Evolutionary conservation across 1,140 invertebrate species (phyloP).

Genomic region (Lepidurus arcticus): DNA sequence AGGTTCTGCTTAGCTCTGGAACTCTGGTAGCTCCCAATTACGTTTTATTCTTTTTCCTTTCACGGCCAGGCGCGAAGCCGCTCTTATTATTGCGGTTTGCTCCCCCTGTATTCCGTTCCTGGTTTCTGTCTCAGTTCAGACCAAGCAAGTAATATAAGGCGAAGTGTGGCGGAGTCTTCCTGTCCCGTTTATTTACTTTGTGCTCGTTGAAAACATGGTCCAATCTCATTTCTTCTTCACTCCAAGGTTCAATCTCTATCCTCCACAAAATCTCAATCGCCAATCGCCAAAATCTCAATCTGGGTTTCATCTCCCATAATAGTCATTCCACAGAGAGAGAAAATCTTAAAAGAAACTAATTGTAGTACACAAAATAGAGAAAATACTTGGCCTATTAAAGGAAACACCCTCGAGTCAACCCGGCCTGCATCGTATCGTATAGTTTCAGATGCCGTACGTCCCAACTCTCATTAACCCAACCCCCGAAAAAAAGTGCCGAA

Average conservation of each 20-base stretch:
- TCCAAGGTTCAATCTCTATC: neutral
- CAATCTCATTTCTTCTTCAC: neutral
- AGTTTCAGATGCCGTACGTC: too few relatives aligned
- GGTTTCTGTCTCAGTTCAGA: neutral
- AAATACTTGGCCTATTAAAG: too few relatives aligned
- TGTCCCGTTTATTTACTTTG: neutral
- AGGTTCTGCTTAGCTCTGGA: too few relatives aligned
- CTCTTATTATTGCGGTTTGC: neutral
- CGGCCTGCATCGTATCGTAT: too few relatives aligned
- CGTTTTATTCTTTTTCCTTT: neutral
- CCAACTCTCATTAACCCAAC: too few relatives aligned
- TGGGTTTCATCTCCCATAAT: neutral
- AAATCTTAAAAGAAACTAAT: neutral
- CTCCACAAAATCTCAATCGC: neutral
- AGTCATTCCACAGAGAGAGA: neutral
- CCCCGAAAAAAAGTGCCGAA: too few relatives aligned
- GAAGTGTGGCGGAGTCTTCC: neutral
- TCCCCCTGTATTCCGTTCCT: neutral
- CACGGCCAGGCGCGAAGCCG: neutral
- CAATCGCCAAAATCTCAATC: neutral
- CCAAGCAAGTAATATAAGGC: neutral
- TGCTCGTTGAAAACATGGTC: neutral
- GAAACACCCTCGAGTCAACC: too few relatives aligned
- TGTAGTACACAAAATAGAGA: too few relatives aligned
- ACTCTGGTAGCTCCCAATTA: neutral